These are phyloP conservation scores for Zosterops hypoxanthus DNA, from an alignment of 2,113 vertebrate genomes.

Conservation along the genomic window DNA sequence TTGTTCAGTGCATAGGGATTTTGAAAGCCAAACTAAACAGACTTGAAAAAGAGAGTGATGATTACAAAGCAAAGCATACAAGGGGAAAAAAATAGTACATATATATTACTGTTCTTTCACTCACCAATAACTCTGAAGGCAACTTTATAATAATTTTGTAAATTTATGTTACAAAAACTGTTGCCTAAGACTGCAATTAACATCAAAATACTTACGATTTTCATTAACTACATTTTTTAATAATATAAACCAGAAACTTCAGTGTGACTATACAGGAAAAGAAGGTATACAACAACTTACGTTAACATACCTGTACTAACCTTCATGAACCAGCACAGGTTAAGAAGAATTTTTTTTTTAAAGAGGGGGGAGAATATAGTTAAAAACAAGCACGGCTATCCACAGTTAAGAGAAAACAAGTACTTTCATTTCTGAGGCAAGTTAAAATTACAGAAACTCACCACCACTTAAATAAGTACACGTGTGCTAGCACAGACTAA, in stretches of 20 bases:
- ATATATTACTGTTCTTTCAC: background rate
- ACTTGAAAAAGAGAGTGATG: background rate
- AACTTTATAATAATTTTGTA: background rate
- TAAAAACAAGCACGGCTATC: background rate
- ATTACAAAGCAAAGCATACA: background rate
- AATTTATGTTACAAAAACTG: background rate
- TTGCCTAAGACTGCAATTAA: background rate
- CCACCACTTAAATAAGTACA: background rate
- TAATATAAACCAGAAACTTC: background rate
- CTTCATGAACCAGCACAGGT: background rate
- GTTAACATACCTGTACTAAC: background rate
- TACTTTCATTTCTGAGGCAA: background rate
- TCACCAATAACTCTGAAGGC: background rate
- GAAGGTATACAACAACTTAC: background rate
- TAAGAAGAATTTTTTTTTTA: background rate
- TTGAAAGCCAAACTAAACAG: background rate
- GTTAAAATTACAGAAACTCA: background rate
- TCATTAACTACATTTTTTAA: background rate
- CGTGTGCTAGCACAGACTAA: background rate
- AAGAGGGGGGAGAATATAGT: accelerated
- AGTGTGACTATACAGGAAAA: background rate
- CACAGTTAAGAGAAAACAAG: background rate
- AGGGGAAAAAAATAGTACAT: background rate
- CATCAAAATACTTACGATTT: background rate
- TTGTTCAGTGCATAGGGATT: background rate